Conservation (phyloP, 2,888 invertebrate genomes). For the Elaeidobius kamerunicus region DNA sequence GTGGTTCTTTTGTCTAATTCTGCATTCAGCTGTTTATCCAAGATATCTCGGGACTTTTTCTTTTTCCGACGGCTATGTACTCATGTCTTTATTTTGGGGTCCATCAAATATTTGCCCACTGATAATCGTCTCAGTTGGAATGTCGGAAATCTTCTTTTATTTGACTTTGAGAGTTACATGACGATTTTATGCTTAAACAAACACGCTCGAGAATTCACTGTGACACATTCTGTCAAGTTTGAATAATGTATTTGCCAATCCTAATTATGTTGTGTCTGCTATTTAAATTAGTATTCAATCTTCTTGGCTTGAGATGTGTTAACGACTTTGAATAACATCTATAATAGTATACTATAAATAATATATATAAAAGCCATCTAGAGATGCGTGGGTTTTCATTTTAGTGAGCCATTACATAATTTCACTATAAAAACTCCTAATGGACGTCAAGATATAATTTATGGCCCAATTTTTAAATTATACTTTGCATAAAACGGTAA, state of each 20-base stretch:
- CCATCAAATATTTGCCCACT: constrained; percentile 35
- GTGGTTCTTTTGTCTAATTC: constrained; percentile 12
- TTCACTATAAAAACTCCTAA: constrained; percentile 17
- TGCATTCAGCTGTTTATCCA: constrained; percentile 20
- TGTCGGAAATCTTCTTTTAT: constrained; percentile 29
- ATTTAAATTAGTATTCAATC: not conserved
- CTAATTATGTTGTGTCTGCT: no score
- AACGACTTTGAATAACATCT: not conserved
- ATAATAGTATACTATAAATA: not conserved
- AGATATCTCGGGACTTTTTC: constrained; percentile 28
- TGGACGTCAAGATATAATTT: constrained; percentile 23
- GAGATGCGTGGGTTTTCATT: constrained; percentile 23
- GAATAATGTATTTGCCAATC: no score
- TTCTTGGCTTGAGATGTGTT: no score
- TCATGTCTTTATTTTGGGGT: constrained; percentile 25
- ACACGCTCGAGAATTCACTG: no score
- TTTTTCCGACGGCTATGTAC: constrained; percentile 25
- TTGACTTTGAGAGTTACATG: constrained; percentile 25
- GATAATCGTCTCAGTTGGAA: constrained; percentile 30
- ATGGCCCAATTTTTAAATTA: constrained; percentile 18
- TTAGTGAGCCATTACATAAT: constrained; percentile 27
- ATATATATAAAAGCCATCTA: constrained; percentile 8
- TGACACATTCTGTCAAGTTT: no score
- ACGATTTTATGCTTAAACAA: constrained; percentile 24
- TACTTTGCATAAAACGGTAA: constrained; percentile 26